phyloP scores from a whole-genome alignment of 2,113 vertebrate genomes.

The Cromileptes altivelis region DNA sequence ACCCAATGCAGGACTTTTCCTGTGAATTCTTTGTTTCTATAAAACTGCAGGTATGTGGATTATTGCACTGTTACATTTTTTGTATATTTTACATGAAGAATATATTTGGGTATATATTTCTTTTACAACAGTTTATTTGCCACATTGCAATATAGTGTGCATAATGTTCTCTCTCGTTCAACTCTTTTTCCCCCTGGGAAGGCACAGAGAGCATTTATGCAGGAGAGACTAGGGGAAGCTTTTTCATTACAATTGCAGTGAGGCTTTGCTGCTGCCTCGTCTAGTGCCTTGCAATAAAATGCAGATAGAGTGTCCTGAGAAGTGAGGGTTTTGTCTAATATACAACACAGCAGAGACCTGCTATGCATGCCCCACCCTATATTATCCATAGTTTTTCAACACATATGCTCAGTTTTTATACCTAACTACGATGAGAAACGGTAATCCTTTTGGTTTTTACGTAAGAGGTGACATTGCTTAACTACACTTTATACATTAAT shows the following conservation, averaged over 20 bases:
- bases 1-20: neutral
- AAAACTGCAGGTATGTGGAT: neutral
- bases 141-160: neutral
- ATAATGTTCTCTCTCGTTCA: neutral
- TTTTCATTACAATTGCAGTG: neutral
- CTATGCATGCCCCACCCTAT: too few relatives aligned
- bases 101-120: neutral
- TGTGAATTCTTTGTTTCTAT: neutral
- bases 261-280: neutral
- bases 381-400: neutral
- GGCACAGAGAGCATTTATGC: neutral
- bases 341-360: neutral
- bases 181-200: neutral
- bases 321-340: neutral
- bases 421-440: neutral
- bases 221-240: neutral
- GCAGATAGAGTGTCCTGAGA: neutral
- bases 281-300: slow-evolving; percentile 13
- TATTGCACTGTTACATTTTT: neutral
- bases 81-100: neutral
- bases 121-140: neutral
- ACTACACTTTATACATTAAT: neutral
- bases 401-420: neutral
- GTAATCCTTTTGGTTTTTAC: neutral
- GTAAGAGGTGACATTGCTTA: neutral